Conservation (phyloP, 2,888 invertebrate species). For the Arge pagana region DNA sequence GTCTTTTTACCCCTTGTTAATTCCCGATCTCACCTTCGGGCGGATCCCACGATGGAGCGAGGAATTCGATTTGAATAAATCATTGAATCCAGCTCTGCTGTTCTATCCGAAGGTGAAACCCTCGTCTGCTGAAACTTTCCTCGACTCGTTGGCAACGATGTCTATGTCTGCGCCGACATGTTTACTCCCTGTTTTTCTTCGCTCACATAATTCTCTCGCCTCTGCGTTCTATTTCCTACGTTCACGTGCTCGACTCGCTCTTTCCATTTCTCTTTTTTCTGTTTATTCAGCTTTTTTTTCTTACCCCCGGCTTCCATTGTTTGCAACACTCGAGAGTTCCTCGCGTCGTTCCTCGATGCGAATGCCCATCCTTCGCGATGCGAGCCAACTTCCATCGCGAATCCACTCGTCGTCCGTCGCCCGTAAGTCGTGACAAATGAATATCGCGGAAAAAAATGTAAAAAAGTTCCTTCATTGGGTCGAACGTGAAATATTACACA, state of each 20-base stretch:
- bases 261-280: neutral
- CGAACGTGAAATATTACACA: no score
- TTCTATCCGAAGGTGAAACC: conserved; percentile 4
- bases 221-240: neutral
- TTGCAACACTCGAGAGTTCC: no score
- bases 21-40: neutral
- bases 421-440: no score
- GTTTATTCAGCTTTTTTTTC: neutral
- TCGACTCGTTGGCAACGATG: neutral
- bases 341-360: no score
- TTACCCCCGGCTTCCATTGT: no score
- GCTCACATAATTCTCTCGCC: neutral
- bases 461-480: no score
- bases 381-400: no score
- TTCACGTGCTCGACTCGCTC: neutral
- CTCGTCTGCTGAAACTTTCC: conserved; percentile 4
- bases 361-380: no score
- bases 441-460: no score
- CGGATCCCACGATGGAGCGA: no score
- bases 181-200: neutral
- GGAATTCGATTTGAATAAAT: neutral
- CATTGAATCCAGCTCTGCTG: neutral
- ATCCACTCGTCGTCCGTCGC: no score
- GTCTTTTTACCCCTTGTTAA: neutral
- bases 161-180: neutral